A percentile compares a stretch with the other conserved stretches of the same genome.
phyloP scores from a whole-genome alignment of 2,797 vertebrate genomes.

The Lacerta agilis region DNA sequence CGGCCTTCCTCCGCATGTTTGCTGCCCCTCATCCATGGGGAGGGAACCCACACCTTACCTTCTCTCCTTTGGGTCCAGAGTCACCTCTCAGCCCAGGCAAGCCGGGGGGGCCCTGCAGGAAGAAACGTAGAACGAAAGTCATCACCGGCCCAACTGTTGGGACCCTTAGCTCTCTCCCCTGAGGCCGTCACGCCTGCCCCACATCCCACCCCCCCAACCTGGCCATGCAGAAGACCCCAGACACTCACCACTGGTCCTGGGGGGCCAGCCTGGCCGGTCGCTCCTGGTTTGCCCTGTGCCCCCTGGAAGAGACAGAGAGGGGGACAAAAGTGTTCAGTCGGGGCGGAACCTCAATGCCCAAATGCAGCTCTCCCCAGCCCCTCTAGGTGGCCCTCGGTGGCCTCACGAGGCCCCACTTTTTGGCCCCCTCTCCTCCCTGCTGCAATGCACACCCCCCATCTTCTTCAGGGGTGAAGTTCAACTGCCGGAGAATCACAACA shows the following conservation, averaged over 20 bases:
- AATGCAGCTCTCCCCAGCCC: not conserved
- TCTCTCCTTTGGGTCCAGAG: slow-evolving; percentile 95
- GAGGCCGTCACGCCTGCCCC: no score
- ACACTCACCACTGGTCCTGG: slow-evolving; percentile 92
- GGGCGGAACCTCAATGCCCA: not conserved
- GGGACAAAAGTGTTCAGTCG: fast-evolving
- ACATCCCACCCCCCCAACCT: no score
- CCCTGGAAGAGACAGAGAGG: slow-evolving; percentile 80
- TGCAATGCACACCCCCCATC: no score
- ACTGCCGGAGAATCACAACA: no score
- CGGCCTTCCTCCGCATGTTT: not conserved
- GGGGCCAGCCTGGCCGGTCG: slow-evolving; percentile 92
- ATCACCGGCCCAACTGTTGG: no score
- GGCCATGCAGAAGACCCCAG: not conserved
- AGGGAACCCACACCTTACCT: slow-evolving; percentile 74
- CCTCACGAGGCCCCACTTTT: no score
- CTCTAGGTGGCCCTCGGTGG: not conserved
- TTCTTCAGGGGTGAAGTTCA: no score
- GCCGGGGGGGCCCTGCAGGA: slow-evolving; percentile 90
- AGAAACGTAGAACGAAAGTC: not conserved
- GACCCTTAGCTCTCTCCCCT: fast-evolving
- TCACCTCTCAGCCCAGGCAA: slow-evolving; percentile 95
- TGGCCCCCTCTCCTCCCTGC: no score
- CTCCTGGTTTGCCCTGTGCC: slow-evolving; percentile 94
- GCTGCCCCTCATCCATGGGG: fast-evolving